A percentile compares a stretch with the other conserved stretches of the same genome.
Evolutionary conservation across 2,797 vertebrate genomes (phyloP).

Genomic region (Rhinella marina): DNA sequence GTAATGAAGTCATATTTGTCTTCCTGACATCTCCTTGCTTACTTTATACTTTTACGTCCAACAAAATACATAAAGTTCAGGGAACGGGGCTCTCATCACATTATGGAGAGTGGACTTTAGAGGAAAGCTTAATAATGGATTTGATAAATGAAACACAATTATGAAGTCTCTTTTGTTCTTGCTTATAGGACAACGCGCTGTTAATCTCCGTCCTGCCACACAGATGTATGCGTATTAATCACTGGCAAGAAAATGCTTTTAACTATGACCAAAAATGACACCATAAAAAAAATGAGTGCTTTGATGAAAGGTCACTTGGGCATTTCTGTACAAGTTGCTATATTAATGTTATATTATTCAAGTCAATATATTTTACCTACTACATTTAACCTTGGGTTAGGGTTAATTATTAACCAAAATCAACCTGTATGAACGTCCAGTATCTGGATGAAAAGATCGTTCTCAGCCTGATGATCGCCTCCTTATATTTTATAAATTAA

Average conservation of each 20-base stretch:
- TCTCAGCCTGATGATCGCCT: too few species aligned
- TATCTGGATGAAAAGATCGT: conserved; percentile 35
- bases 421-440: conserved; percentile 20
- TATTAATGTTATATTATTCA: conserved; percentile 59
- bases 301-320: conserved; percentile 64
- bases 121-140: conserved; percentile 72
- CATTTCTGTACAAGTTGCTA: conserved; percentile 30
- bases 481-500: conserved; percentile 2
- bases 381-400: conserved; percentile 53
- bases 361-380: conserved; percentile 55
- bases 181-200: conserved; percentile 65
- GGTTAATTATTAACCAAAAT: conserved; percentile 56
- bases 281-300: conserved; percentile 64
- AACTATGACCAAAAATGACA: conserved; percentile 66
- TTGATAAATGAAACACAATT: conserved; percentile 75
- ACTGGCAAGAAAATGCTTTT: conserved; percentile 69
- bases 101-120: conserved; percentile 64
- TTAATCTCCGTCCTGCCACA: conserved; percentile 73
- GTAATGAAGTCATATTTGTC: not conserved
- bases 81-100: conserved; percentile 69
- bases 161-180: conserved; percentile 77
- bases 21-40: conserved; percentile 61
- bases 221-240: conserved; percentile 73
- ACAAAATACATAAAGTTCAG: conserved; percentile 65
- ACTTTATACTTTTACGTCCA: conserved; percentile 60